Percentiles rank a stretch among this genome's conserved stretches.
Conservation (phyloP, 1,140 invertebrate genomes). For the Grapholita molesta region DNA sequence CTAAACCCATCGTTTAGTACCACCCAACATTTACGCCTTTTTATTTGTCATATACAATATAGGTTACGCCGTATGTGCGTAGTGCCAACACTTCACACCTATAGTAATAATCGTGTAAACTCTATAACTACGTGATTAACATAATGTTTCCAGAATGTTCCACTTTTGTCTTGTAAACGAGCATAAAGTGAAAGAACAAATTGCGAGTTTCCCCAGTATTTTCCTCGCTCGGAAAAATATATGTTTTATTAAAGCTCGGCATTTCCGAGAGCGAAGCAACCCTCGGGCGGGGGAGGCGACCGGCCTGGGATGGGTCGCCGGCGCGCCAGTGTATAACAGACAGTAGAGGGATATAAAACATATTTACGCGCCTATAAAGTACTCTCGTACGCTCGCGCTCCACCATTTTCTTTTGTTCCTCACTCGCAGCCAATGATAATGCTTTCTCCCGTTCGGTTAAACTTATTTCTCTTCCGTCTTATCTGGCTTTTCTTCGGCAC, state of each 20-base stretch:
- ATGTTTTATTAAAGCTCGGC: conserved; percentile 78
- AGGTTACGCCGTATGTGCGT: conserved; percentile 14
- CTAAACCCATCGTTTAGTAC: conserved; percentile 22
- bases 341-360: conserved; percentile 77
- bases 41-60: conserved; percentile 14
- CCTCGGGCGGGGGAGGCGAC: conserved; percentile 53
- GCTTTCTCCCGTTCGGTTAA: conserved; percentile 74
- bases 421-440: conserved; percentile 74
- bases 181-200: conserved; percentile 78
- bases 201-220: conserved; percentile 77
- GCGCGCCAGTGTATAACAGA: conserved; percentile 74
- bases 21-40: neutral
- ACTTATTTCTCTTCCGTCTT: conserved; percentile 74
- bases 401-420: conserved; percentile 76
- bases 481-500: conserved; percentile 68
- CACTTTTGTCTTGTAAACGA: conserved; percentile 78
- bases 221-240: conserved; percentile 77
- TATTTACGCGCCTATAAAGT: conserved; percentile 78
- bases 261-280: conserved; percentile 74
- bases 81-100: conserved; percentile 24
- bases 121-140: conserved; percentile 72
- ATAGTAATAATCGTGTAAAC: conserved; percentile 59
- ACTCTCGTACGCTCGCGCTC: conserved; percentile 75
- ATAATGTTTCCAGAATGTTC: conserved; percentile 76
- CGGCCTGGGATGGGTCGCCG: conserved; percentile 41